phyloP scores from a whole-genome alignment of 2,113 vertebrate species.

The Sinocyclocheilus anshuiensis region DNA sequence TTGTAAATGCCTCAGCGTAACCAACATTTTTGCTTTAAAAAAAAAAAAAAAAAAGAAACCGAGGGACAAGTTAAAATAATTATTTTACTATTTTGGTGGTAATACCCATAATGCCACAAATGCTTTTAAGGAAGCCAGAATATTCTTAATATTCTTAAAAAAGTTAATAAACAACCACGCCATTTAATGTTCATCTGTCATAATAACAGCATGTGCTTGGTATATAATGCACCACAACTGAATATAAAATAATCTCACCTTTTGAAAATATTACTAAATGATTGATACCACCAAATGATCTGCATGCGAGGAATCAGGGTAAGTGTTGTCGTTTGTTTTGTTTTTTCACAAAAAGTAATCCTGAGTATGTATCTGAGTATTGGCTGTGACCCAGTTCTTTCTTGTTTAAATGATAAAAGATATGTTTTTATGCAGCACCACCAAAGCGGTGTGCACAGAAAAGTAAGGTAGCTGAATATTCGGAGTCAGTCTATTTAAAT shows the following conservation, averaged over 20 bases:
- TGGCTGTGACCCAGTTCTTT: conserved; percentile 32
- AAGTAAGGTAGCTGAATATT: conserved; percentile 27
- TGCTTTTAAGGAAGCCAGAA: not conserved
- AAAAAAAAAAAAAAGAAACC: not conserved
- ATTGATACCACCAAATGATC: conserved; percentile 16
- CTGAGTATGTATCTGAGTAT: conserved; percentile 43
- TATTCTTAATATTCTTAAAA: too few relatives aligned
- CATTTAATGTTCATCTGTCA: not conserved
- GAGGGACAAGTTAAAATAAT: not conserved
- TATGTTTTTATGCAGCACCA: conserved; percentile 45
- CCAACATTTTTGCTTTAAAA: not conserved
- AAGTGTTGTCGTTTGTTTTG: not conserved
- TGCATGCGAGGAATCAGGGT: conserved; percentile 43
- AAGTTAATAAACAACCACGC: not conserved
- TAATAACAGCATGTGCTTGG: conserved; percentile 3
- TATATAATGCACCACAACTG: not conserved
- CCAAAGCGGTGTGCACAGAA: conserved; percentile 10
- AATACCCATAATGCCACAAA: not conserved
- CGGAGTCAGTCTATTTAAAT: conserved; percentile 30
- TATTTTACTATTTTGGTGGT: not conserved
- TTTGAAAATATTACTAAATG: conserved; percentile 34
- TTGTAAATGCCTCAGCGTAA: not conserved
- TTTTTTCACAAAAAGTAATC: conserved; percentile 31
- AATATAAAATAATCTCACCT: conserved; percentile 10
- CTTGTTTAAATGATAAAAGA: conserved; percentile 25